phyloP scores from a whole-genome alignment of 35 echinoderm and acorn worm species.

The Holothuria glaberrima region DNA sequence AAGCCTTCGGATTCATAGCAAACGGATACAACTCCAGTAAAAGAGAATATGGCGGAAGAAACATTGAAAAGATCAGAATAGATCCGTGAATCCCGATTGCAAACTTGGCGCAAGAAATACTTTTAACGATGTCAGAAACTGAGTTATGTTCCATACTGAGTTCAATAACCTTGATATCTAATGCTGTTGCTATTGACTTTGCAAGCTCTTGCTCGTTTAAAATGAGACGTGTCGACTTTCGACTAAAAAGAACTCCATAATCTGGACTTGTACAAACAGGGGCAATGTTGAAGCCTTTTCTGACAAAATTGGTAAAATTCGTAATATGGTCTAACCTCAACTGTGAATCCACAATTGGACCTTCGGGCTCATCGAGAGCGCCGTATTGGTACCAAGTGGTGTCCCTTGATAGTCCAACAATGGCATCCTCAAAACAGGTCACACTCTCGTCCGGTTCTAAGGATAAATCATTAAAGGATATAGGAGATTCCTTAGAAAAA shows the following conservation, averaged over 20 bases:
- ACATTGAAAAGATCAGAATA: slow-evolving; percentile 43
- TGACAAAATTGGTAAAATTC: slow-evolving; percentile 49
- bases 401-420: slow-evolving; percentile 65
- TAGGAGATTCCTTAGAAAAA: slow-evolving; percentile 51
- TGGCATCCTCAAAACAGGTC: slow-evolving; percentile 78
- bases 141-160: slow-evolving; percentile 12
- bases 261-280: neutral
- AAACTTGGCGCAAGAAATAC: neutral
- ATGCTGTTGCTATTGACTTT: slow-evolving; percentile 26
- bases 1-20: slow-evolving; percentile 40
- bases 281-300: slow-evolving; percentile 24
- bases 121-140: slow-evolving; percentile 4
- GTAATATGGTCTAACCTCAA: slow-evolving; percentile 57
- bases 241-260: slow-evolving; percentile 51
- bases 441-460: slow-evolving; percentile 6
- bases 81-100: slow-evolving; percentile 57
- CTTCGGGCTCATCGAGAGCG: slow-evolving; percentile 61
- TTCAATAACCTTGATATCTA: slow-evolving; percentile 37
- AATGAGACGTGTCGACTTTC: slow-evolving; percentile 70
- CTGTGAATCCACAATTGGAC: slow-evolving; percentile 42
- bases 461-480: slow-evolving; percentile 49
- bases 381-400: slow-evolving; percentile 96
- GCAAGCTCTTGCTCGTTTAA: slow-evolving; percentile 73
- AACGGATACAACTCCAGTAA: slow-evolving; percentile 56
- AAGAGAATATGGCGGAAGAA: slow-evolving; percentile 26